Evolutionary conservation across 1,140 invertebrate species (phyloP).

Genomic region (Sarcophaga bullata): DNA sequence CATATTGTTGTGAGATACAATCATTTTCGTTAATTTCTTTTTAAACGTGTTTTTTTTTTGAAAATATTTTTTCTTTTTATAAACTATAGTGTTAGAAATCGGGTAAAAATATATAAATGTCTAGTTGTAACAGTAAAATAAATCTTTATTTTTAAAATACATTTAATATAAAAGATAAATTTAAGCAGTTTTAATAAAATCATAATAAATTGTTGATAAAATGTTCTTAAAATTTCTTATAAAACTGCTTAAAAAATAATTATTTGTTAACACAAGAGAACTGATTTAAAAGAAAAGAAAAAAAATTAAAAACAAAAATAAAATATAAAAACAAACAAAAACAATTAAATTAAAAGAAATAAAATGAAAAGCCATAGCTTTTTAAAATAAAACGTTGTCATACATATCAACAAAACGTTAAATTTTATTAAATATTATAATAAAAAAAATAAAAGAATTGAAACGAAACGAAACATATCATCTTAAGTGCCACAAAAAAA

Average conservation of each 20-base stretch:
- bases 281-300: constrained; percentile 22
- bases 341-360: neutral
- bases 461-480: constrained; percentile 36
- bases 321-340: too few species aligned
- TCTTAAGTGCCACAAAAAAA: constrained; percentile 36
- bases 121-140: neutral
- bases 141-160: neutral
- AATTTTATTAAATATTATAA: neutral
- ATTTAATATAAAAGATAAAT: neutral
- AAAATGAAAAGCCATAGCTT: constrained; percentile 8
- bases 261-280: constrained; percentile 25
- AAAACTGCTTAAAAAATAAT: constrained; percentile 25
- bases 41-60: constrained; percentile 27
- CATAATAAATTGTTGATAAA: too few species aligned
- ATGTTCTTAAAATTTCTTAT: neutral
- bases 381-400: neutral
- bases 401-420: constrained; percentile 7
- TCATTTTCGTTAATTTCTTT: constrained; percentile 51
- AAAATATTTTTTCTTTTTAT: neutral
- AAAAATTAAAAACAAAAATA: too few species aligned
- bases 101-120: neutral
- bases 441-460: constrained; percentile 5
- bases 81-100: neutral
- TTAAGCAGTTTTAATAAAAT: neutral
- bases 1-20: constrained; percentile 64